Base-by-base conservation (phyloP, 2,797 vertebrate species). In the Chromis chromis region DNA sequence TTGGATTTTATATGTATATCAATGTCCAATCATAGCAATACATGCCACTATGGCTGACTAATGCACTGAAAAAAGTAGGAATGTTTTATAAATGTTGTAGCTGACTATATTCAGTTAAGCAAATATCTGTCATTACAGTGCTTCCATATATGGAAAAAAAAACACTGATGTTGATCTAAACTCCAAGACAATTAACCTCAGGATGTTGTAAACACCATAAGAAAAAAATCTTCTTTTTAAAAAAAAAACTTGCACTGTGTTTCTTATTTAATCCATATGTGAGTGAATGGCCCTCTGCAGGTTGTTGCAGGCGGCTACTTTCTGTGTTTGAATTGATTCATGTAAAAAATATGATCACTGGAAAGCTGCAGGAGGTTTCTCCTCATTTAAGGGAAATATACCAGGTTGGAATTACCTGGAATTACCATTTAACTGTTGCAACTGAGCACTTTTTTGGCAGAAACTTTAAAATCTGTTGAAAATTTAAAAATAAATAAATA, bases 381-480 rank as follows among this genome's bases (percentile, higher is more conserved):
- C n/a, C 9, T 40, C n/a, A 49, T 11, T 5, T 10, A 56, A 31
- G 40, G 53, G 27, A 55, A 42, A 56, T 31, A 22, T 16, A 33
- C 40, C 65, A 33, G 21, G 28, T 48, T 67, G 54, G 48, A 57
- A 67, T 46, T 33, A 42, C 57, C 53, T 36, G 65, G 53, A 67
- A 67, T 67, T 57, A 36, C 48, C 27, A 27, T 48, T 57, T 71
- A 62, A 71, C 7, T 27, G 52, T 57, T 60, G 24, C 42, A 28
- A 60, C 19, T 14, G 9, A n/a, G n/a, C n/a, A n/a, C n/a, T n/a
- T n/a, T n/a, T n/a, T n/a, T n/a, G n/a, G n/a, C n/a, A n/a, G n/a
- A n/a, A n/a, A n/a, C n/a, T n/a, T n/a, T 10, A 3, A 33, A 33
- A 33, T 33, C 7, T 33, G 33, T 33, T 33, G 1, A 33, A 8